Percentiles rank a stretch among this genome's conserved stretches.
These are phyloP conservation scores for Pseudanteris insignis DNA, from an alignment of 2,888 invertebrate genomes.

Conservation along the genomic window DNA sequence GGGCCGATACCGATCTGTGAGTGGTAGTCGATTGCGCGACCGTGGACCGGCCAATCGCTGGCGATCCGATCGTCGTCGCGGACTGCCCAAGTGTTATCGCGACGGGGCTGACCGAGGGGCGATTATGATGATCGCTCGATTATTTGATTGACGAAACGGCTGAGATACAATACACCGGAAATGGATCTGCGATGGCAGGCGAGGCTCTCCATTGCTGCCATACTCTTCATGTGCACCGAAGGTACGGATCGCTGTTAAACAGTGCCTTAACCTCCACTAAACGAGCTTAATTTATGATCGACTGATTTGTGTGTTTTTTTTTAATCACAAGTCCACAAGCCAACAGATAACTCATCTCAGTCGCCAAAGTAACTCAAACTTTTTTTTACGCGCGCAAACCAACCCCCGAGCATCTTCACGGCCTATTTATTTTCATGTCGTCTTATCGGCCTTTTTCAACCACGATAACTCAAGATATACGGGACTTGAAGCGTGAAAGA, in stretches of 20 bases:
- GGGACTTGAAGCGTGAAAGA: no score
- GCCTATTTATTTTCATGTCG: no score
- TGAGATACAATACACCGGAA: constrained; percentile 52
- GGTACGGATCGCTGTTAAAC: constrained; percentile 55
- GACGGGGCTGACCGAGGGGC: not conserved
- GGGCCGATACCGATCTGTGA: not conserved
- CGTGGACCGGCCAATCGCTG: constrained; percentile 4
- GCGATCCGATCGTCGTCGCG: constrained; percentile 1
- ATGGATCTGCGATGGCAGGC: constrained; percentile 66
- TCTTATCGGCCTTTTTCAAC: no score
- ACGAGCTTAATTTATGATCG: no score
- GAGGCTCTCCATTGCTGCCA: constrained; percentile 64
- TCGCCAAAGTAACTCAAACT: no score
- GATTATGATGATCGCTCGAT: constrained; percentile 47
- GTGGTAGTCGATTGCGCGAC: not conserved
- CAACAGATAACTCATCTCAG: no score
- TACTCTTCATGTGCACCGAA: constrained; percentile 65
- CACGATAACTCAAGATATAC: no score
- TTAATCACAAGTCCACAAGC: no score
- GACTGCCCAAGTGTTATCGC: constrained; percentile 1
- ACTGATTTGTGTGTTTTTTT: no score
- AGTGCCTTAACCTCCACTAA: no score
- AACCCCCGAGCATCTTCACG: no score
- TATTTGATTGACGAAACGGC: constrained; percentile 50
- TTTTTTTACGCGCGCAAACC: no score